Evolutionary conservation across 2,113 vertebrate genomes (phyloP).

Genomic region (Macroglossus sobrinus): DNA sequence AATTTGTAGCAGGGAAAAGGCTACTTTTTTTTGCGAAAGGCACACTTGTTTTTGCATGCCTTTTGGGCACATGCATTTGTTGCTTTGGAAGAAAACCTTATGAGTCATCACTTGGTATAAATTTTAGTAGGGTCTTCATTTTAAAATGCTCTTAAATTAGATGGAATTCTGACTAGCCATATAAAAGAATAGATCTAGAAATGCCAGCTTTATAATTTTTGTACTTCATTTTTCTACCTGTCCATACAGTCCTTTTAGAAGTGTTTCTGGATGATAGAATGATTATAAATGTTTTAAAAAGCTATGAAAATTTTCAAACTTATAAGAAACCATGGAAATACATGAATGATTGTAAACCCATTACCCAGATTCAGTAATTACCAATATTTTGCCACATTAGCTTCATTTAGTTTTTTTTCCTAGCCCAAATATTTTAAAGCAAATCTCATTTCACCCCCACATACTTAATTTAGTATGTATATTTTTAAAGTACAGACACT

Average conservation of each 20-base stretch:
- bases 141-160: background rate
- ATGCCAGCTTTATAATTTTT: constrained; percentile 9
- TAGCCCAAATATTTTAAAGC: background rate
- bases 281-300: background rate
- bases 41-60: background rate
- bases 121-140: constrained; percentile 29
- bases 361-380: background rate
- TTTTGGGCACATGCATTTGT: constrained; percentile 3
- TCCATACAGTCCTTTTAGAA: background rate
- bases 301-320: background rate
- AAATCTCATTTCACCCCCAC: background rate
- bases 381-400: background rate
- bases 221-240: background rate
- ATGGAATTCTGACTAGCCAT: background rate
- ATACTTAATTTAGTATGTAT: background rate
- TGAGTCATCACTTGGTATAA: background rate
- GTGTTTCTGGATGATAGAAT: background rate
- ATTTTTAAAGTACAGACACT: background rate
- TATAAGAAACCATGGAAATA: background rate
- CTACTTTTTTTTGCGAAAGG: background rate
- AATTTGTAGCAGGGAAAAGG: background rate
- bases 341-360: background rate
- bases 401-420: constrained; percentile 17
- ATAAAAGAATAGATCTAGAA: constrained; percentile 12
- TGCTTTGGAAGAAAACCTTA: constrained; percentile 40